Conservation (phyloP, 2,888 invertebrate species). For the Ectobius pallidus region DNA sequence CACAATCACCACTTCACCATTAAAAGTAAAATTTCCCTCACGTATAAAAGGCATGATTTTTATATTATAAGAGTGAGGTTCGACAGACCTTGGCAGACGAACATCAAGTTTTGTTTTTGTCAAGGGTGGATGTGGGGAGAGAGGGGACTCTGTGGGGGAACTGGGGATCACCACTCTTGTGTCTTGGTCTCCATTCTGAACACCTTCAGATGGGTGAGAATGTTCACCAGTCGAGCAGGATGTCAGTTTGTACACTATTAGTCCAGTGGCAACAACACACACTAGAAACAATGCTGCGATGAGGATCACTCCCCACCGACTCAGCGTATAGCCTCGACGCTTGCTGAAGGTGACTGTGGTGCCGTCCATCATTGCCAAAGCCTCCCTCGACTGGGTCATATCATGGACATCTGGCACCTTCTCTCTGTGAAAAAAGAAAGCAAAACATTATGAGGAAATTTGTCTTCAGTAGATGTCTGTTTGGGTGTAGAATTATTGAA, state of each 20-base stretch:
- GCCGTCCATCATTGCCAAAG: slow-evolving; percentile 62
- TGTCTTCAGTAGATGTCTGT: too few relatives aligned
- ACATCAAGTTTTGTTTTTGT: slow-evolving; percentile 58
- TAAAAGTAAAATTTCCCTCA: slow-evolving; percentile 79
- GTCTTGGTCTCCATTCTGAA: background rate
- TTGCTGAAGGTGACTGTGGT: slow-evolving; percentile 68
- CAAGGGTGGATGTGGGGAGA: slow-evolving; percentile 3
- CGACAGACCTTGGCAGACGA: slow-evolving; percentile 70
- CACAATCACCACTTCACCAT: slow-evolving; percentile 59
- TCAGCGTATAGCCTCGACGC: slow-evolving; percentile 67
- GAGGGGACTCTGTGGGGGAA: slow-evolving; percentile 1
- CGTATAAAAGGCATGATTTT: slow-evolving; percentile 73
- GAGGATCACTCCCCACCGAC: slow-evolving; percentile 67
- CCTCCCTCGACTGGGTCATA: slow-evolving; percentile 57
- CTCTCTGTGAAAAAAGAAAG: background rate
- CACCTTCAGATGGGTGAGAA: background rate
- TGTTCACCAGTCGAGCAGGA: slow-evolving; percentile 63
- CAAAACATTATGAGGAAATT: background rate
- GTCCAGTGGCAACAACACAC: slow-evolving; percentile 72
- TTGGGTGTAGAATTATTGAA: too few relatives aligned
- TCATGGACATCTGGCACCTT: background rate
- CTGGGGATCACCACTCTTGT: background rate
- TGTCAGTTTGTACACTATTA: slow-evolving; percentile 78
- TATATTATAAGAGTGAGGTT: slow-evolving; percentile 72
- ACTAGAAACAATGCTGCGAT: slow-evolving; percentile 67